Evolutionary conservation across 2,113 vertebrate genomes (phyloP).

Genomic region (Halcyon malimbica): DNA sequence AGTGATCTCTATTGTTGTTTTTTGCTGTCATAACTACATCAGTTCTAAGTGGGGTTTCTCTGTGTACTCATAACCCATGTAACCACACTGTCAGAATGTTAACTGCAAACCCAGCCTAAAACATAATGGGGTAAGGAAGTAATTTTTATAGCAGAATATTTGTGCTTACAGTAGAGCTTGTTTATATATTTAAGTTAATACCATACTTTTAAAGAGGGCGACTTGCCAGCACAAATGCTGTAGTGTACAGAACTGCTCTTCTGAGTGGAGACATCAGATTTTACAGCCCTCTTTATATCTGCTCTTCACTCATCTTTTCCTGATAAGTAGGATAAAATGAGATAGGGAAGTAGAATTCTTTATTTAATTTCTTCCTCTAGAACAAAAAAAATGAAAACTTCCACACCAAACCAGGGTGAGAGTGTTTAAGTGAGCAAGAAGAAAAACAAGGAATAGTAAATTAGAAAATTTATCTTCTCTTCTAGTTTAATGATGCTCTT

Average conservation of each 20-base stretch:
- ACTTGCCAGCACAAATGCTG: not conserved
- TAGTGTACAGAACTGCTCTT: not conserved
- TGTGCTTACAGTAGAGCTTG: not conserved
- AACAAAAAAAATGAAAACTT: not conserved
- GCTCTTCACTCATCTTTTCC: not conserved
- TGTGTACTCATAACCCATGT: not conserved
- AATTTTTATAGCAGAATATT: not conserved
- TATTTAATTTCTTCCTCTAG: not conserved
- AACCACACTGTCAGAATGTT: not conserved
- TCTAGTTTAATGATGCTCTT: not conserved
- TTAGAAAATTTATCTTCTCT: not conserved
- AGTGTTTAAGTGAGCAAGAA: not conserved
- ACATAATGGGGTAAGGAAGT: not conserved
- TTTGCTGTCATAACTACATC: not conserved
- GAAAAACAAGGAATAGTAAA: not conserved
- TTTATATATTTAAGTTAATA: not conserved
- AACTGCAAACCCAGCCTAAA: not conserved
- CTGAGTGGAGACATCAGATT: not conserved
- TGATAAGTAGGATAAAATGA: not conserved
- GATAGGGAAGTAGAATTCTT: not conserved
- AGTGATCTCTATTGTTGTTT: not conserved
- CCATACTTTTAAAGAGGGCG: not conserved
- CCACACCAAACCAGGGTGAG: not conserved
- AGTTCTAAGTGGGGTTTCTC: not conserved
- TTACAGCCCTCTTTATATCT: not conserved